Percentiles rank a stretch among this genome's conserved stretches.
Evolutionary conservation across 1,140 invertebrate genomes (phyloP).

Genomic region (Pinna nobilis): DNA sequence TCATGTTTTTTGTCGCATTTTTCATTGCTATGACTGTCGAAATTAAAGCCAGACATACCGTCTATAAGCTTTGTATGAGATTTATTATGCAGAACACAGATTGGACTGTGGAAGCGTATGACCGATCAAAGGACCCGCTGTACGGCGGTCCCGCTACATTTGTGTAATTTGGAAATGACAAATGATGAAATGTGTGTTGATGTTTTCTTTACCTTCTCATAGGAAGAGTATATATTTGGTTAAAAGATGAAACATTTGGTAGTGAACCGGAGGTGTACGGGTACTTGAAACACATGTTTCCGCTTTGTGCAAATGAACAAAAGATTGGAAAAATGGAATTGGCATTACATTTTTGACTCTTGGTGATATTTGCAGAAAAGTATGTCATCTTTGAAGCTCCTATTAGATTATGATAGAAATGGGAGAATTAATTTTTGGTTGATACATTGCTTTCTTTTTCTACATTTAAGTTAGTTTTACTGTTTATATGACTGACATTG

Average conservation of each 20-base stretch:
- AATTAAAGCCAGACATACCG: slow-evolving; percentile 77
- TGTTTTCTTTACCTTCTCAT: too few relatives aligned
- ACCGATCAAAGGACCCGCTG: slow-evolving; percentile 65
- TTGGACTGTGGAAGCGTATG: slow-evolving; percentile 77
- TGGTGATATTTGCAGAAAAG: not conserved
- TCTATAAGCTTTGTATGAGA: slow-evolving; percentile 76
- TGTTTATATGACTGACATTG: too few relatives aligned
- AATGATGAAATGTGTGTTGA: too few relatives aligned
- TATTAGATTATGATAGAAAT: too few relatives aligned
- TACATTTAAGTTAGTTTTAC: too few relatives aligned
- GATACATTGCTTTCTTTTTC: too few relatives aligned
- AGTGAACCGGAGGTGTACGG: not conserved
- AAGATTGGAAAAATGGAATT: not conserved
- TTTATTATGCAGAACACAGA: slow-evolving; percentile 77
- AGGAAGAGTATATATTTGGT: too few relatives aligned
- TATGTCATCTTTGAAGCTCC: too few relatives aligned
- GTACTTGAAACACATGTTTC: not conserved
- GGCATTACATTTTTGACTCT: not conserved
- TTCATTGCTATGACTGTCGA: slow-evolving; percentile 79
- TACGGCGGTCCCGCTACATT: slow-evolving; percentile 15
- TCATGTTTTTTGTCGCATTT: slow-evolving; percentile 78
- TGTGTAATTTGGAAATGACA: slow-evolving; percentile 6
- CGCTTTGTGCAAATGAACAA: not conserved
- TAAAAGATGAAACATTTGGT: not conserved
- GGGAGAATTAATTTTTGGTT: too few relatives aligned